Conservation (phyloP, 2,888 invertebrate species). For the Rhingia campestris region DNA sequence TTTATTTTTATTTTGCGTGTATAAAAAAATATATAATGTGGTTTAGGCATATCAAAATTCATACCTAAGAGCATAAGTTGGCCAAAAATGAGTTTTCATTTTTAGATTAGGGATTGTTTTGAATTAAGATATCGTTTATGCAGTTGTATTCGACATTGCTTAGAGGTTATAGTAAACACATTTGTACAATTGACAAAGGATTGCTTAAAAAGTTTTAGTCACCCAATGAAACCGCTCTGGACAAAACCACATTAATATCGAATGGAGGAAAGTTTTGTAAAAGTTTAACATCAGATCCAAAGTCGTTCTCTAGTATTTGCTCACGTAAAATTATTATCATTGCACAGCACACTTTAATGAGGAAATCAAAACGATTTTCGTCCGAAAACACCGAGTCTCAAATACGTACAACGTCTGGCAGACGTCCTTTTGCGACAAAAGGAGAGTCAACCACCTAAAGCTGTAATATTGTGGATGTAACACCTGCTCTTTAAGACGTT, state of each 20-base stretch:
- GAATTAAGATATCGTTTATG: constrained; percentile 26
- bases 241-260: constrained; percentile 92
- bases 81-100: constrained; percentile 65
- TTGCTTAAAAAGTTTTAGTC: constrained; percentile 66
- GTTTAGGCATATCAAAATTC: constrained; percentile 59
- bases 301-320: constrained; percentile 93
- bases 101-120: constrained; percentile 25
- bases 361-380: constrained; percentile 93
- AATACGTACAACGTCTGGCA: constrained; percentile 97
- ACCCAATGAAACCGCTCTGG: constrained; percentile 86
- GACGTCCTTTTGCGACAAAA: constrained; percentile 98
- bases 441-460: constrained; percentile 97
- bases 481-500: constrained; percentile 91
- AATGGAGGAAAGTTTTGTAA: constrained; percentile 95
- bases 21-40: constrained; percentile 64
- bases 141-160: constrained; percentile 59
- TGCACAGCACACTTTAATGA: constrained; percentile 96
- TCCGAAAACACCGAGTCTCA: constrained; percentile 99
- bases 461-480: constrained; percentile 97
- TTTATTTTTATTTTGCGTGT: constrained; percentile 24
- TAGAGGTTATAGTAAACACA: constrained; percentile 44
- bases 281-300: constrained; percentile 96
- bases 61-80: constrained; percentile 56
- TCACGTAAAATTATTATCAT: constrained; percentile 96
- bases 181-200: constrained; percentile 72